A percentile compares a stretch with the other conserved stretches of the same genome.
These are phyloP conservation scores for Unio pictorum DNA, from an alignment of 2,888 invertebrate species.

Conservation along the genomic window DNA sequence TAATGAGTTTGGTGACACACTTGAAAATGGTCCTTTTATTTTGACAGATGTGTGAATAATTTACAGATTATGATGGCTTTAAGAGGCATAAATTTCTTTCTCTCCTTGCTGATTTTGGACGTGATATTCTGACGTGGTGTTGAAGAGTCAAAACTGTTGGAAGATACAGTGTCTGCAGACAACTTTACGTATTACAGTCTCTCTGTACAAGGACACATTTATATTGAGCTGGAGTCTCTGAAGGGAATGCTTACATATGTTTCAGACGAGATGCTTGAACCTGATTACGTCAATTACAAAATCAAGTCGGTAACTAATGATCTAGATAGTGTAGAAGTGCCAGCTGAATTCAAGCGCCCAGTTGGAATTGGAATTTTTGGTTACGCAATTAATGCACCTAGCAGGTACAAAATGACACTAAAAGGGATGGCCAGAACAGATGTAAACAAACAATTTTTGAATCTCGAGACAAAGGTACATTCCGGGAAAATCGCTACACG, in stretches of 20 bases:
- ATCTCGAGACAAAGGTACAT: too few species aligned
- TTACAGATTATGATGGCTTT: too few species aligned
- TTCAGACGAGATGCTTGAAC: constrained; percentile 73
- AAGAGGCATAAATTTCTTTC: too few species aligned
- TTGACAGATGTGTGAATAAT: too few species aligned
- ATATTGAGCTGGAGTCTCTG: constrained; percentile 68
- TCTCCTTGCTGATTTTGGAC: too few species aligned
- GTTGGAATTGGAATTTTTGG: constrained; percentile 76
- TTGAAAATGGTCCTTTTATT: too few species aligned
- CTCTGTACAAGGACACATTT: constrained; percentile 68
- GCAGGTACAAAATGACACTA: too few species aligned
- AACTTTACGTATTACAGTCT: constrained; percentile 75
- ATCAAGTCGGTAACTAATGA: constrained; percentile 76
- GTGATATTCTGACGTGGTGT: too few species aligned
- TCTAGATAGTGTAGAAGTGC: constrained; percentile 74
- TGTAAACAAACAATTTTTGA: too few species aligned
- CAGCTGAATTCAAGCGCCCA: constrained; percentile 73
- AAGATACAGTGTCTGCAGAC: constrained; percentile 72
- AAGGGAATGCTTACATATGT: constrained; percentile 74
- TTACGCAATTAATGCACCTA: constrained; percentile 68
- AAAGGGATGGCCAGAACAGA: too few species aligned
- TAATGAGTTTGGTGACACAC: too few species aligned
- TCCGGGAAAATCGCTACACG: too few species aligned
- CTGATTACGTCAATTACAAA: constrained; percentile 75
- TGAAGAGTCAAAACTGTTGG: constrained; percentile 2